Conservation (phyloP, 2,113 vertebrate species). For the Aspidoscelis tigris region DNA sequence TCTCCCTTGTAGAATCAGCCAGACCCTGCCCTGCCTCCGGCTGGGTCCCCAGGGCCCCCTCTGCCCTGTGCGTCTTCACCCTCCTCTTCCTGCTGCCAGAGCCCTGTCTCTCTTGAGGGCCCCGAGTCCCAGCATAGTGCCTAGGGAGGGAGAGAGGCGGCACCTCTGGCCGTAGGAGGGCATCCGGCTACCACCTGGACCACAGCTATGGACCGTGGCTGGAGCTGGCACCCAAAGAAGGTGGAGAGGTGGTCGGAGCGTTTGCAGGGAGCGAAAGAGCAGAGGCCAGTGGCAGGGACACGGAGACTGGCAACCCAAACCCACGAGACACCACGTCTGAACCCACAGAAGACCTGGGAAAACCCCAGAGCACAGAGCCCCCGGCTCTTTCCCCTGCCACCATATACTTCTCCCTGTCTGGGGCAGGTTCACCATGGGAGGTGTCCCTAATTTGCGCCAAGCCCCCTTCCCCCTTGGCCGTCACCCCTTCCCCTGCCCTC, state of each 20-base stretch:
- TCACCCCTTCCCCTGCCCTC: too few species aligned
- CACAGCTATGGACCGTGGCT: too few species aligned
- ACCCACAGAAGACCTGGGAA: too few species aligned
- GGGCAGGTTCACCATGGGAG: too few species aligned
- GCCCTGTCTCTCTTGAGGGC: not conserved
- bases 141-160: too few species aligned
- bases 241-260: not conserved
- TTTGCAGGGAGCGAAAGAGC: not conserved
- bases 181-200: not conserved
- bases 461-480: not conserved
- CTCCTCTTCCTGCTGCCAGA: not conserved
- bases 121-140: not conserved
- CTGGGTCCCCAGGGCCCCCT: not conserved
- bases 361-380: not conserved
- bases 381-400: not conserved
- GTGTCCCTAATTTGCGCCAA: not conserved
- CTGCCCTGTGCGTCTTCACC: not conserved
- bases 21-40: not conserved
- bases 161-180: too few species aligned
- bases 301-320: not conserved
- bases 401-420: too few species aligned
- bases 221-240: not conserved
- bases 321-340: not conserved
- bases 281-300: not conserved
- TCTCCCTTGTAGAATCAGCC: slow-evolving; percentile 22